Conservation (phyloP, 2,888 invertebrate genomes). For the Parnassius glacialis region DNA sequence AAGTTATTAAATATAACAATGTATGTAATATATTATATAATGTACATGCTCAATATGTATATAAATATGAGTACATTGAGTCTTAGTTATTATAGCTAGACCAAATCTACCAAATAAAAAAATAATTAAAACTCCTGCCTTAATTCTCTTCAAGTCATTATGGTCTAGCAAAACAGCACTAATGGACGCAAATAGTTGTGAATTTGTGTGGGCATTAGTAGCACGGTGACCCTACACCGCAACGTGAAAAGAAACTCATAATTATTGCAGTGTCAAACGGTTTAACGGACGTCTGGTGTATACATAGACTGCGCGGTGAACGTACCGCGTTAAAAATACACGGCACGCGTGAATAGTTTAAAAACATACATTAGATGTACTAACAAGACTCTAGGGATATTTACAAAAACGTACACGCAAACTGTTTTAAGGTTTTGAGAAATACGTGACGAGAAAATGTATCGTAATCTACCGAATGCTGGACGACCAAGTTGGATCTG, state of each 20-base stretch:
- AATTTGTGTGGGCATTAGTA: neutral
- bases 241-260: slow-evolving; percentile 3
- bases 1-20: too few relatives aligned
- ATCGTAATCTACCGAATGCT: too few relatives aligned
- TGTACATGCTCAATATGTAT: too few relatives aligned
- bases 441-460: too few relatives aligned
- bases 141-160: neutral
- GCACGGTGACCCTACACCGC: neutral
- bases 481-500: too few relatives aligned
- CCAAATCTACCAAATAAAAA: too few relatives aligned
- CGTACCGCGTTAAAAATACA: slow-evolving; percentile 22
- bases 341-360: slow-evolving; percentile 13
- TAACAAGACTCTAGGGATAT: neutral
- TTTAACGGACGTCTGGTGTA: slow-evolving; percentile 8
- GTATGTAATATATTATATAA: too few relatives aligned
- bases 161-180: neutral
- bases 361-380: slow-evolving; percentile 9
- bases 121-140: too few relatives aligned
- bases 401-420: neutral
- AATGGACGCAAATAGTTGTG: neutral
- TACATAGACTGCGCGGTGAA: slow-evolving; percentile 5
- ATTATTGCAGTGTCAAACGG: slow-evolving; percentile 7
- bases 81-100: too few relatives aligned
- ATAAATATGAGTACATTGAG: too few relatives aligned
- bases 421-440: too few relatives aligned